Base-by-base conservation (phyloP, 2,113 vertebrate genomes). In the Istiophorus platypterus region DNA sequence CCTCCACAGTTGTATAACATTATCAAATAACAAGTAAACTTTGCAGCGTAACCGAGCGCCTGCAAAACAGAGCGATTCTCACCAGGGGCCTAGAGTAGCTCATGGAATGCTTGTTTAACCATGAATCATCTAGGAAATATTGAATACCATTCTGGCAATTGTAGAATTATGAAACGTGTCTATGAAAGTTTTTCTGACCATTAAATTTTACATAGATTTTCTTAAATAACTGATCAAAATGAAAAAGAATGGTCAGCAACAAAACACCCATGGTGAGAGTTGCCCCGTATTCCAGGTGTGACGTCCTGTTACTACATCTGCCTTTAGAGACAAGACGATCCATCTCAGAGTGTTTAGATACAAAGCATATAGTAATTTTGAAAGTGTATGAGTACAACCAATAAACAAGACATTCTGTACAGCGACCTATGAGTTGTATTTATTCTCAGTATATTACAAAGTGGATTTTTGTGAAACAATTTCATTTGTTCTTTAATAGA, bases 351-450 rank as follows among this genome's bases (percentile, higher is more conserved):
- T 93, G 91, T 94, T 94, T 92, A 92, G 87, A 91, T 92, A 93
- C 89, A 0, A 92, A 88, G 78, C 79, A 92, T 91, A 90, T 92
- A 91, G 85, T 89, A 42, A 82, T 93, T 92, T 93, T 87, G 88
- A 92, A 93, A 92, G 89, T 94, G 95, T 95, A 93, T 79, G 85
- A 91, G 71, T 90, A 89, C 86, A 93, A 90, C 67, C 69, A 95
- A 94, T 95, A 94, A 95, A 95, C 82, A 84, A 91, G 73, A 88
- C 63, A 82, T 94, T 92, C 87, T 94, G 88, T 93, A 94, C 74
- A 91, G 85, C 62, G 74, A 87, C 59, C 34, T 49, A 29, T 14
- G 27, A 71, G 67, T 90, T 81, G 66, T 39, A 49, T 83, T 90
- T 63, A 61, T 91, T 78, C n/a, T 22, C 13, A n/a, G 15, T 52